phyloP scores from a whole-genome alignment of 2,113 vertebrate genomes.

The Cynocephalus volans region DNA sequence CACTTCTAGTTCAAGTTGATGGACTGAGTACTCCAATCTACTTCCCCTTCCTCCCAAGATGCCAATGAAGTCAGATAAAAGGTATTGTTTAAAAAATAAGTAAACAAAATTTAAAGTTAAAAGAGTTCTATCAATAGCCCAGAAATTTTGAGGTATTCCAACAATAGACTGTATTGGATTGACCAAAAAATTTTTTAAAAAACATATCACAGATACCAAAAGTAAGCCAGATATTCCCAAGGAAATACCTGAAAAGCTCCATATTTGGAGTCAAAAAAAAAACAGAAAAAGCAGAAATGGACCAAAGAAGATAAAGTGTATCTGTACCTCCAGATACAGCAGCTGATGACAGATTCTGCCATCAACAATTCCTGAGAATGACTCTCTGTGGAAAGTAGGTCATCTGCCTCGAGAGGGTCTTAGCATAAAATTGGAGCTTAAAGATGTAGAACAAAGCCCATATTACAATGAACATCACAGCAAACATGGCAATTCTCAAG shows the following conservation, averaged over 20 bases:
- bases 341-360: background rate
- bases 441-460: background rate
- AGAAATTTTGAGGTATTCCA: constrained; percentile 20
- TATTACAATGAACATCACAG: background rate
- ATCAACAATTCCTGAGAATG: background rate
- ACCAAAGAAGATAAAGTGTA: background rate
- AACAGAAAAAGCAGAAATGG: background rate
- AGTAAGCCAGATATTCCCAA: background rate
- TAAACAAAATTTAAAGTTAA: background rate
- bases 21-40: background rate
- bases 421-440: background rate
- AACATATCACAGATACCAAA: background rate
- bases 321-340: background rate
- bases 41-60: background rate
- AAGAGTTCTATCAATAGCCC: background rate
- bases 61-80: background rate
- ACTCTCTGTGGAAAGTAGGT: background rate
- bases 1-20: background rate
- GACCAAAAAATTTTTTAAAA: background rate
- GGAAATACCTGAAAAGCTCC: background rate
- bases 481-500: background rate
- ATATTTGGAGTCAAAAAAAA: background rate
- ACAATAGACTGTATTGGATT: background rate
- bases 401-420: background rate
- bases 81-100: constrained; percentile 7